Percentiles rank a stretch among this genome's conserved stretches.
Evolutionary conservation across 1,140 invertebrate species (phyloP).

Genomic region (Magallana angulata): DNA sequence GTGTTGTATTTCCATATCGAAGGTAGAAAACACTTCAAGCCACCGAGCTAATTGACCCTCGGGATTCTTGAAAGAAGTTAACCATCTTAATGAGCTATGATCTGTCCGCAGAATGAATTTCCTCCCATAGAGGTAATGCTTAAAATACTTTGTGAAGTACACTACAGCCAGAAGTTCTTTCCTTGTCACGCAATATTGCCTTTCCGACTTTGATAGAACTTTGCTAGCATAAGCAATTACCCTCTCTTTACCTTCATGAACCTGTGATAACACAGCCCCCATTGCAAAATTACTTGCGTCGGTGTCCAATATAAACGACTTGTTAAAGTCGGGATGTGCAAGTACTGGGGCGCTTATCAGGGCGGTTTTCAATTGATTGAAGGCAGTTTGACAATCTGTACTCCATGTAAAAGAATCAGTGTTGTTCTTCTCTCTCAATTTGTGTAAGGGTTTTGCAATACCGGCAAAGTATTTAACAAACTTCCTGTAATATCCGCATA

Average conservation of each 20-base stretch:
- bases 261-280: slow-evolving; percentile 66
- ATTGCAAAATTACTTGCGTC: slow-evolving; percentile 47
- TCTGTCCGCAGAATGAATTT: slow-evolving; percentile 7
- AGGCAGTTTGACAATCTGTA: slow-evolving; percentile 35
- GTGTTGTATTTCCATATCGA: slow-evolving; percentile 63
- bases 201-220: slow-evolving; percentile 36
- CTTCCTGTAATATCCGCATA: slow-evolving; percentile 46
- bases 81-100: slow-evolving; percentile 4
- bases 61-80: not conserved
- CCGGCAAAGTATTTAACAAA: slow-evolving; percentile 43
- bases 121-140: not conserved
- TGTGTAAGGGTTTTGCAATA: slow-evolving; percentile 39
- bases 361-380: slow-evolving; percentile 44
- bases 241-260: slow-evolving; percentile 47
- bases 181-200: slow-evolving; percentile 47
- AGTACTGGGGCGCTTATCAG: slow-evolving; percentile 51
- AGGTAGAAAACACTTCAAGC: slow-evolving; percentile 59
- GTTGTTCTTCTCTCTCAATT: slow-evolving; percentile 13
- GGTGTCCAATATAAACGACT: slow-evolving; percentile 46
- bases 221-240: slow-evolving; percentile 43
- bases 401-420: slow-evolving; percentile 21
- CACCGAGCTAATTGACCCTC: slow-evolving; percentile 56
- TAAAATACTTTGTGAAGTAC: slow-evolving; percentile 38
- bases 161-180: slow-evolving; percentile 52
- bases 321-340: slow-evolving; percentile 36